Evolutionary conservation across 2,888 invertebrate species (phyloP).

Genomic region (Acleris sparsana): DNA sequence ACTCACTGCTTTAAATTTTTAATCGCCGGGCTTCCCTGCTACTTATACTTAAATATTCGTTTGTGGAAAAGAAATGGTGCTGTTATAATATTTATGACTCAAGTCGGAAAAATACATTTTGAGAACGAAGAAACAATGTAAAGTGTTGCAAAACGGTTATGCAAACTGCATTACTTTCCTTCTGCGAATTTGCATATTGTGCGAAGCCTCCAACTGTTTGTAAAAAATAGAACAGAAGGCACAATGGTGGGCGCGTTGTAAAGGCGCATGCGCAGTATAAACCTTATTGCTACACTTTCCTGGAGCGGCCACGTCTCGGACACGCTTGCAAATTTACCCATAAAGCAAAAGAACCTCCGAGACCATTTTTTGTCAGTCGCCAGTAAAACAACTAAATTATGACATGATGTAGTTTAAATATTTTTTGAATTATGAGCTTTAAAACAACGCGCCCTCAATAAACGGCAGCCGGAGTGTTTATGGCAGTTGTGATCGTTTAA

Average conservation of each 20-base stretch:
- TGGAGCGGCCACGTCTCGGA: slow-evolving; percentile 44
- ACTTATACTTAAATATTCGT: slow-evolving; percentile 16
- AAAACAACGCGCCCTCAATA: slow-evolving; percentile 17
- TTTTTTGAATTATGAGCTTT: slow-evolving; percentile 21
- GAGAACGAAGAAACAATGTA: slow-evolving; percentile 42
- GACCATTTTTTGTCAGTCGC: slow-evolving; percentile 54
- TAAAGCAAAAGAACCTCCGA: slow-evolving; percentile 50
- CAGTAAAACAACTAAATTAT: slow-evolving; percentile 43
- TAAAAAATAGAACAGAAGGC: slow-evolving; percentile 52
- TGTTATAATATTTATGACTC: slow-evolving; percentile 10
- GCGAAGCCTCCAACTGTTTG: slow-evolving; percentile 58
- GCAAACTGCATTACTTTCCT: slow-evolving; percentile 56
- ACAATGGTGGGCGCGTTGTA: slow-evolving; percentile 48
- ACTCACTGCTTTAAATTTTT: slow-evolving; percentile 33
- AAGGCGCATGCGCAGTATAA: slow-evolving; percentile 43
- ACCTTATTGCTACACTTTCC: slow-evolving; percentile 53
- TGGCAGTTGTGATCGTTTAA: neutral
- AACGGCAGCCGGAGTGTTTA: slow-evolving; percentile 31
- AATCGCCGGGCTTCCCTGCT: slow-evolving; percentile 22
- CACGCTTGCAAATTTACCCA: slow-evolving; percentile 55
- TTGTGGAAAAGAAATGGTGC: slow-evolving; percentile 1
- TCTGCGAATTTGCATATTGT: slow-evolving; percentile 75
- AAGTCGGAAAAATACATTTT: slow-evolving; percentile 17
- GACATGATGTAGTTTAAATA: slow-evolving; percentile 51
- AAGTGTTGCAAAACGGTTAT: slow-evolving; percentile 58